Conservation (phyloP, 2,797 vertebrate genomes). For the Streptopelia turtur region DNA sequence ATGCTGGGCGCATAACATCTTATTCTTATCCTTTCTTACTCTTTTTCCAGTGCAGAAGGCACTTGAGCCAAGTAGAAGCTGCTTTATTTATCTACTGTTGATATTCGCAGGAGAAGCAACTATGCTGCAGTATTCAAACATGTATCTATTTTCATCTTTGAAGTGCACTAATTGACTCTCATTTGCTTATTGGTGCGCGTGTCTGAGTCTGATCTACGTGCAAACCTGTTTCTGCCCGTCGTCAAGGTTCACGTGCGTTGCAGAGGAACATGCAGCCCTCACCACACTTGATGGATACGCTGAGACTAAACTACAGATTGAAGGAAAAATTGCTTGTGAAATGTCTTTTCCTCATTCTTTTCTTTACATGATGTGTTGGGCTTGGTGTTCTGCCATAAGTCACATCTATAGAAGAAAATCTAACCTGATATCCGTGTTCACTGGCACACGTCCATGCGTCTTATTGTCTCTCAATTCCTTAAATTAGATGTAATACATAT, state of each 20-base stretch:
- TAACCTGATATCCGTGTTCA: rapidly evolving
- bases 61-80: not conserved
- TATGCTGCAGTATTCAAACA: not conserved
- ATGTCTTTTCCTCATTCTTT: not conserved
- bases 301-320: rapidly evolving
- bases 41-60: not conserved
- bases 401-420: not conserved
- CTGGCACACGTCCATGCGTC: rapidly evolving
- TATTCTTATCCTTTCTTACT: not conserved
- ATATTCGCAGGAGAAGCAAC: not conserved
- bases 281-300: too few relatives aligned
- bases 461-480: not conserved
- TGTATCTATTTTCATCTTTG: not conserved
- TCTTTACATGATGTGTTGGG: rapidly evolving
- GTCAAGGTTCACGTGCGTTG: rapidly evolving
- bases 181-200: not conserved
- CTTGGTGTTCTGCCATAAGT: rapidly evolving
- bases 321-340: not conserved
- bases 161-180: not conserved
- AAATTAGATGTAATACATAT: not conserved
- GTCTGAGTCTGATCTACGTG: not conserved
- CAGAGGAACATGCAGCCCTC: not conserved
- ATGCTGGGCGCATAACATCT: not conserved
- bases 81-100: not conserved
- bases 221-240: not conserved